Evolutionary conservation across 2,113 vertebrate genomes (phyloP).

Genomic region (Antigone vipio): DNA sequence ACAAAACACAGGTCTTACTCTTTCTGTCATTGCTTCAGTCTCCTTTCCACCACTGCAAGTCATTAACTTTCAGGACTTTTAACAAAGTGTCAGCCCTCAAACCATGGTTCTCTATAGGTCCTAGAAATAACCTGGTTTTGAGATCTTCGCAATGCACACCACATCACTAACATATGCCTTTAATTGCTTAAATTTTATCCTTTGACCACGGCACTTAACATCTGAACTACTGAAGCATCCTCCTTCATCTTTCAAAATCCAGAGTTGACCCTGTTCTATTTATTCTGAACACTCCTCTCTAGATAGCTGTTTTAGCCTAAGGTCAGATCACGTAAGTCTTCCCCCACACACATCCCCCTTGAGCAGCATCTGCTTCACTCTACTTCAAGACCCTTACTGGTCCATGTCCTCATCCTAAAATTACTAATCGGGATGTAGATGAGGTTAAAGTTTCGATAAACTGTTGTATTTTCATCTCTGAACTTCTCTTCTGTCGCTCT

Average conservation of each 20-base stretch:
- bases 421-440: neutral
- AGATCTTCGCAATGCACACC: neutral
- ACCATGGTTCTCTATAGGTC: neutral
- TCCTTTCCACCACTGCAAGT: neutral
- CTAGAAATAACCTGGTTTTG: neutral
- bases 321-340: neutral
- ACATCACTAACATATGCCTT: neutral
- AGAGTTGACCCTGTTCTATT: neutral
- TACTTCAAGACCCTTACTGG: neutral
- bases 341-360: neutral
- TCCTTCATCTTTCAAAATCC: neutral
- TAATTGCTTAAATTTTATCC: neutral
- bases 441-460: neutral
- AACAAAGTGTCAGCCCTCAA: neutral
- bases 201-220: neutral
- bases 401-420: neutral
- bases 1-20: neutral
- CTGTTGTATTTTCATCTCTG: neutral
- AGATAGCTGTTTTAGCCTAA: neutral
- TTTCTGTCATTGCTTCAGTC: neutral
- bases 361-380: neutral
- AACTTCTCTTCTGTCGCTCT: neutral
- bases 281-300: neutral
- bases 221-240: neutral
- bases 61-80: neutral